These are phyloP conservation scores for Ichneumon xanthorius DNA, from an alignment of 2,888 invertebrate genomes.

Conservation along the genomic window DNA sequence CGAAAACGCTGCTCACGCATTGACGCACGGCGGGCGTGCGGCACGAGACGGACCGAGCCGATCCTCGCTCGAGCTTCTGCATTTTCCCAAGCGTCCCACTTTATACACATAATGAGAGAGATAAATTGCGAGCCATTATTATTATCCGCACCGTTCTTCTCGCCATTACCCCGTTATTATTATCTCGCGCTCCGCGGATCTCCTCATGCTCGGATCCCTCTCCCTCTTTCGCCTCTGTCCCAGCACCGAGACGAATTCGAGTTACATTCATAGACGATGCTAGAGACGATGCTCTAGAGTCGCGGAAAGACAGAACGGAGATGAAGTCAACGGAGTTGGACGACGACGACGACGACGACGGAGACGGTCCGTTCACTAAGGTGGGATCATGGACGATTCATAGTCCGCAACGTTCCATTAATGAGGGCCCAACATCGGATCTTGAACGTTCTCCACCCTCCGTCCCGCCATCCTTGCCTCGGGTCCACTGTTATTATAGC, in stretches of 20 bases:
- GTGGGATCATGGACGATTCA: slow-evolving; percentile 81
- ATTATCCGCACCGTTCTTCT: slow-evolving; percentile 70
- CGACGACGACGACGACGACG: slow-evolving; percentile 60
- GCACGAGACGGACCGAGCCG: slow-evolving; percentile 19
- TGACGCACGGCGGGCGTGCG: slow-evolving; percentile 66
- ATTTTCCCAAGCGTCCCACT: slow-evolving; percentile 70
- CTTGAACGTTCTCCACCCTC: slow-evolving; percentile 44
- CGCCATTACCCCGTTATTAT: slow-evolving; percentile 71
- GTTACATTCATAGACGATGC: slow-evolving; percentile 69
- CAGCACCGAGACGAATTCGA: slow-evolving; percentile 67
- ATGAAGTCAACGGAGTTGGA: slow-evolving; percentile 52
- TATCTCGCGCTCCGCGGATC: slow-evolving; percentile 58
- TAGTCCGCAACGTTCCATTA: slow-evolving; percentile 82
- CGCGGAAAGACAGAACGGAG: slow-evolving; percentile 39
- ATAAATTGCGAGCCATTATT: slow-evolving; percentile 72
- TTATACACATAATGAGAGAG: slow-evolving; percentile 73
- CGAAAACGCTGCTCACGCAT: slow-evolving; percentile 63
- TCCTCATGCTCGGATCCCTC: slow-evolving; percentile 45
- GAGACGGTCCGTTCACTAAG: slow-evolving; percentile 66
- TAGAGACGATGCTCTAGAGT: slow-evolving; percentile 45
- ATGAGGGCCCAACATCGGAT: slow-evolving; percentile 78
- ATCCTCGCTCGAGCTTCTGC: slow-evolving; percentile 52
- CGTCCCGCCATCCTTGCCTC: slow-evolving; percentile 37
- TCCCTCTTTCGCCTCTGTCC: slow-evolving; percentile 38
- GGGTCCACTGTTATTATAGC: slow-evolving; percentile 67